These are phyloP conservation scores for Protomyctophum bolini DNA, from an alignment of 2,113 vertebrate species.

Conservation along the genomic window DNA sequence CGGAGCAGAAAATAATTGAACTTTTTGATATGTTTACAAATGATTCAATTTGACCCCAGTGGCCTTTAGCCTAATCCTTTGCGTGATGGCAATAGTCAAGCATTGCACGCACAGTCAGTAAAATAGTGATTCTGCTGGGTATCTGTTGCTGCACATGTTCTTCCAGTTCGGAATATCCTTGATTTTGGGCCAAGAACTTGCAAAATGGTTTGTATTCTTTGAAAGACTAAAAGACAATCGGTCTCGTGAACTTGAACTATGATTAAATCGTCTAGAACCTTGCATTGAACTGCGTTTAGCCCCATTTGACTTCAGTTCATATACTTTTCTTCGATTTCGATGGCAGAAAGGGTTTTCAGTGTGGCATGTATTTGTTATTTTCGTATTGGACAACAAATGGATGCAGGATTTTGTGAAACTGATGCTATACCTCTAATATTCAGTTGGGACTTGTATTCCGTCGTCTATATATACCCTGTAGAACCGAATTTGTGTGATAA, in stretches of 20 bases:
- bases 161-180: not conserved
- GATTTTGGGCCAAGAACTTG: slow-evolving; percentile 16
- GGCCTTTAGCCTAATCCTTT: slow-evolving; percentile 84
- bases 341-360: no score
- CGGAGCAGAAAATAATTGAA: slow-evolving; percentile 90
- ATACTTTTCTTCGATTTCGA: no score
- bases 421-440: not conserved
- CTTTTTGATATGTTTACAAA: slow-evolving; percentile 94
- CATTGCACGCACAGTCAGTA: not conserved
- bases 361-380: slow-evolving; percentile 5
- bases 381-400: slow-evolving; percentile 5
- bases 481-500: slow-evolving; percentile 91
- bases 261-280: slow-evolving; percentile 1
- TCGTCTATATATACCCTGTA: slow-evolving; percentile 92
- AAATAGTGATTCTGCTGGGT: not conserved
- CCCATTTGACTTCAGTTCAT: not conserved
- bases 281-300: not conserved
- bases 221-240: not conserved
- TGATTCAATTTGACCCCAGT: slow-evolving; percentile 89
- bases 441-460: slow-evolving; percentile 42
- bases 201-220: not conserved
- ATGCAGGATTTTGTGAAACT: not conserved
- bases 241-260: slow-evolving; percentile 9
- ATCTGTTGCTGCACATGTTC: not conserved
- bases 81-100: slow-evolving; percentile 26